phyloP scores from a whole-genome alignment of 1,140 invertebrate species.

The Nixonia krombeini region DNA sequence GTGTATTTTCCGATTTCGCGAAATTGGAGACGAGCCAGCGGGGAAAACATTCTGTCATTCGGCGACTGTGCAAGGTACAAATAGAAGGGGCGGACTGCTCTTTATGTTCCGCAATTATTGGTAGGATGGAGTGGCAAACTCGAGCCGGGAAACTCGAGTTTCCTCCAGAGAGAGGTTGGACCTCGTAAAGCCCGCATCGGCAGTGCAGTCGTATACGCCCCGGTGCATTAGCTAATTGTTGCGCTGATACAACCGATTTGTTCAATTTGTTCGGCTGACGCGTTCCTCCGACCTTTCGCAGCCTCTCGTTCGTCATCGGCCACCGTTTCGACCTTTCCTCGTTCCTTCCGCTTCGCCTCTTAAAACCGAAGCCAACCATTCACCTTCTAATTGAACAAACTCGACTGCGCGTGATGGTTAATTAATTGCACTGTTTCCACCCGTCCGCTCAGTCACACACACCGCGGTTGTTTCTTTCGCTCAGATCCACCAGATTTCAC shows the following conservation, averaged over 20 bases:
- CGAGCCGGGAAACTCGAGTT: slow-evolving; percentile 13
- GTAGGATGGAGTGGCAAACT: slow-evolving; percentile 6
- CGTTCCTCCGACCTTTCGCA: slow-evolving; percentile 18
- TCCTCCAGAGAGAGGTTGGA: slow-evolving; percentile 12
- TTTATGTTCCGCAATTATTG: slow-evolving; percentile 41
- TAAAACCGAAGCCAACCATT: background rate
- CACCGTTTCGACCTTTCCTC: slow-evolving; percentile 17
- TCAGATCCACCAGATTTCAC: too few relatives aligned
- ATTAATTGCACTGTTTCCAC: too few relatives aligned
- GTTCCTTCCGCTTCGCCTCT: slow-evolving; percentile 17
- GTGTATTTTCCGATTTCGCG: slow-evolving; percentile 10
- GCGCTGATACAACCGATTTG: slow-evolving; percentile 34
- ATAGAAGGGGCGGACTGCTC: slow-evolving; percentile 21
- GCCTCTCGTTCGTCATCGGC: slow-evolving; percentile 27
- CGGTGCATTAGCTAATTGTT: slow-evolving; percentile 49
- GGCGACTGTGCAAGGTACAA: slow-evolving; percentile 10
- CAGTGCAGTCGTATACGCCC: slow-evolving; percentile 10
- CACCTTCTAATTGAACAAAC: background rate
- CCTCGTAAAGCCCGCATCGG: slow-evolving; percentile 21
- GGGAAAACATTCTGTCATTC: slow-evolving; percentile 11
- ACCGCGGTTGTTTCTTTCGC: too few relatives aligned
- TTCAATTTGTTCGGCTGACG: slow-evolving; percentile 36
- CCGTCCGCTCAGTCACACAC: too few relatives aligned
- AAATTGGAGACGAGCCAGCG: slow-evolving; percentile 20
- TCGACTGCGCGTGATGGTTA: too few relatives aligned